Evolutionary conservation across 2,797 vertebrate species (phyloP).

Genomic region (Lophius americanus): DNA sequence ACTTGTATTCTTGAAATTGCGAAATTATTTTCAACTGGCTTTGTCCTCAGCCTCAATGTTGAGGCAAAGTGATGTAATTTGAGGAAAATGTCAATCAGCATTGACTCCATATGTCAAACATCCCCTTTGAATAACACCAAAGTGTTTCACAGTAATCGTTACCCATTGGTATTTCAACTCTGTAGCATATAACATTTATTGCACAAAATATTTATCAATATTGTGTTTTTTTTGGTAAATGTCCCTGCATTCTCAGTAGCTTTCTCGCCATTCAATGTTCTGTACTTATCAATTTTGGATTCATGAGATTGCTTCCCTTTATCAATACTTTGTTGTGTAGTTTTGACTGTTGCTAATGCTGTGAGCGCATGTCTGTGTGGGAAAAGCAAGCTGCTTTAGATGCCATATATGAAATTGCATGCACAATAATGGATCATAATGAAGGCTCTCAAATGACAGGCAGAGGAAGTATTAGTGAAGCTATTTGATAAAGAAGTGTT

Average conservation of each 20-base stretch:
- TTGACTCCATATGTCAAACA: too few relatives aligned
- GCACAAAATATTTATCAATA: not conserved
- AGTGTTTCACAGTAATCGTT: too few relatives aligned
- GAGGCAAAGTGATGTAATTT: too few relatives aligned
- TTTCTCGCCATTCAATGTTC: not conserved
- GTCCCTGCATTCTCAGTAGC: not conserved
- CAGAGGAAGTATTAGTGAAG: constrained; percentile 61
- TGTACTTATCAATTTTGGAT: constrained; percentile 13
- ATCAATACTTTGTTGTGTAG: constrained; percentile 17
- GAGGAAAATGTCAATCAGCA: too few relatives aligned
- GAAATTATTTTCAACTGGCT: too few relatives aligned
- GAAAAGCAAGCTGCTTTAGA: constrained; percentile 47
- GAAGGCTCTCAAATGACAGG: constrained; percentile 65
- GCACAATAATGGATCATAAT: constrained; percentile 55
- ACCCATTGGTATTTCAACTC: too few relatives aligned
- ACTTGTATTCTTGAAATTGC: too few relatives aligned
- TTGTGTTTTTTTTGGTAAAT: constrained; percentile 1
- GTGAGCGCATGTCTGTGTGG: not conserved
- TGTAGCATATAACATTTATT: not conserved
- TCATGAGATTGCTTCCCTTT: not conserved
- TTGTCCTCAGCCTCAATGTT: too few relatives aligned
- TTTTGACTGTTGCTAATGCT: constrained; percentile 19
- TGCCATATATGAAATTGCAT: constrained; percentile 52
- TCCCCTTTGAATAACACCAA: too few relatives aligned
- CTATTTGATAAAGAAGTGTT: constrained; percentile 70